Conservation (phyloP, 2,113 vertebrate species). For the Nothocercus julius region DNA sequence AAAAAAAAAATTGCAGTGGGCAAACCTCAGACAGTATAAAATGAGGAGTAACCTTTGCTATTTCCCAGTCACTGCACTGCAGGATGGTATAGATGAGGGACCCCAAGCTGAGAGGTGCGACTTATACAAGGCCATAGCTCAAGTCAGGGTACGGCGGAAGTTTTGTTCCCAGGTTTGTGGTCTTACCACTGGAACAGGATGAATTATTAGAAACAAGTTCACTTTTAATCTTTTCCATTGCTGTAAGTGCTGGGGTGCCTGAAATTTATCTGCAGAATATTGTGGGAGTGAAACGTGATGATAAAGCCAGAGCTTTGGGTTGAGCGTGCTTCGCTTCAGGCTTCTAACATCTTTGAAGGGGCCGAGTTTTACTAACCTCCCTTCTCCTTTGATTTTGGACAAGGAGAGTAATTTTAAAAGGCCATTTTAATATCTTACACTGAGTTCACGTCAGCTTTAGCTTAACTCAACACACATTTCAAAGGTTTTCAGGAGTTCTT, state of each 20-base stretch:
- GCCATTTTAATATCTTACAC: background rate
- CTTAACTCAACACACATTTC: conserved; percentile 35
- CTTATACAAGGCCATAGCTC: background rate
- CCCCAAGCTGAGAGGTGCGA: background rate
- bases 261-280: conserved; percentile 80
- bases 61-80: background rate
- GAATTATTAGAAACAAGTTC: background rate
- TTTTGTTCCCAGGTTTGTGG: background rate
- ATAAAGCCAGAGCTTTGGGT: conserved; percentile 50
- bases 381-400: conserved; percentile 44
- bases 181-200: background rate
- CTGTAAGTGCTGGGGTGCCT: conserved; percentile 78
- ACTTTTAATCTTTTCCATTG: conserved; percentile 68
- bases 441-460: background rate
- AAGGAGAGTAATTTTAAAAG: conserved; percentile 22
- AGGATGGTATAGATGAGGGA: background rate
- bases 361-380: conserved; percentile 21
- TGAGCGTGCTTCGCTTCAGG: background rate
- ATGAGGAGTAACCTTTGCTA: background rate
- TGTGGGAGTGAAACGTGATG: conserved; percentile 51
- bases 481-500: background rate
- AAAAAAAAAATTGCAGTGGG: background rate
- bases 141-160: background rate
- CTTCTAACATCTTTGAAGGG: background rate
- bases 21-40: background rate